Conservation (phyloP, 2,113 vertebrate species). For the Pangasianodon gigas region DNA sequence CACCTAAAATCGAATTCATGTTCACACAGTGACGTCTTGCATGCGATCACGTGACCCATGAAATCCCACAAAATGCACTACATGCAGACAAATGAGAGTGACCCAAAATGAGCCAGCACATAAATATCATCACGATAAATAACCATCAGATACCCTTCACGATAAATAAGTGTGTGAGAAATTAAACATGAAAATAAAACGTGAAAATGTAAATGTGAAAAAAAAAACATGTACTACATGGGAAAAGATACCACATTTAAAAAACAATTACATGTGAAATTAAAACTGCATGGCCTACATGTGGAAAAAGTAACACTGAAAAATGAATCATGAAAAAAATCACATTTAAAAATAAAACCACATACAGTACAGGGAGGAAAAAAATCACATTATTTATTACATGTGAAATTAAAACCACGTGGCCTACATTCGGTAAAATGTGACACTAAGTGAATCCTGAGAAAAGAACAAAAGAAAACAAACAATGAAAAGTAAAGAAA, state of each 20-base stretch:
- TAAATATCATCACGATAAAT: neutral
- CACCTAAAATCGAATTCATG: neutral
- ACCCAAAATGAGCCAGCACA: too few relatives aligned
- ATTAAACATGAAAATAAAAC: neutral
- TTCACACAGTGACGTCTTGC: neutral
- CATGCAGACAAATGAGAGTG: neutral
- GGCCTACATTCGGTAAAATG: neutral
- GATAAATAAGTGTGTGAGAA: neutral
- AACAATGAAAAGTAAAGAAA: neutral
- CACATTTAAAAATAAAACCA: neutral
- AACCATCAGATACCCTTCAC: neutral
- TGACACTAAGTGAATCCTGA: neutral
- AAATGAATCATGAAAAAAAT: neutral
- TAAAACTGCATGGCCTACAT: neutral
- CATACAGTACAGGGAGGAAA: neutral
- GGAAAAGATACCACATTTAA: too few relatives aligned
- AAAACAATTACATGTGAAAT: neutral
- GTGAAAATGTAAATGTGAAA: neutral
- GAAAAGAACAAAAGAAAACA: too few relatives aligned
- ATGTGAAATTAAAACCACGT: neutral
- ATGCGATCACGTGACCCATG: neutral
- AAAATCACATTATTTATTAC: neutral
- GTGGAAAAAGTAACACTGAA: neutral
- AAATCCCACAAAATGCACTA: neutral
- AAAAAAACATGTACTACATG: too few relatives aligned